phyloP scores from a whole-genome alignment of 2,888 invertebrate species.

The Xylota segnis region DNA sequence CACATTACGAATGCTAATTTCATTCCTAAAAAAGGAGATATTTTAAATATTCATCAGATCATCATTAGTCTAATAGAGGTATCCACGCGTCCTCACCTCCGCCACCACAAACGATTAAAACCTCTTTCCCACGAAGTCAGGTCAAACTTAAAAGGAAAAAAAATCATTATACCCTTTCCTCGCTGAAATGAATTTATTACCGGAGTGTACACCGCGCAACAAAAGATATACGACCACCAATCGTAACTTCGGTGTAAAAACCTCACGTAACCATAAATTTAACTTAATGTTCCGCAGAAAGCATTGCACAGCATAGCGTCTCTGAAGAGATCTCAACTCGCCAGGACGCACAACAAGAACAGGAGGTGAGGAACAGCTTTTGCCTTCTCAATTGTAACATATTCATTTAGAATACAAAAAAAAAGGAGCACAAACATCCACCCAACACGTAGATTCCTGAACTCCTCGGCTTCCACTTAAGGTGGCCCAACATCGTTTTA shows the following conservation, averaged over 20 bases:
- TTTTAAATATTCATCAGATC: not conserved
- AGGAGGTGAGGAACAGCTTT: slow-evolving; percentile 39
- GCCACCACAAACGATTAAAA: slow-evolving; percentile 39
- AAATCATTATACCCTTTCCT: slow-evolving; percentile 39
- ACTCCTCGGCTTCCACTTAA: slow-evolving; percentile 24
- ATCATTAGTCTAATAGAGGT: not conserved
- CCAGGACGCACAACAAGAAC: slow-evolving; percentile 14
- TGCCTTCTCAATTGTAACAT: slow-evolving; percentile 69
- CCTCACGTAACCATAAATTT: slow-evolving; percentile 69
- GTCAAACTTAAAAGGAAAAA: slow-evolving; percentile 47
- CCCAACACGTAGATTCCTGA: slow-evolving; percentile 31
- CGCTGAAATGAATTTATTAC: slow-evolving; percentile 56
- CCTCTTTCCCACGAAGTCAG: slow-evolving; percentile 47
- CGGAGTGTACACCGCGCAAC: slow-evolving; percentile 15
- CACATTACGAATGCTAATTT: too few species aligned
- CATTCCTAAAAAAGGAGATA: not conserved
- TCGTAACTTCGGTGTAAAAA: slow-evolving; percentile 30
- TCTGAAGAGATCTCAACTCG: slow-evolving; percentile 40
- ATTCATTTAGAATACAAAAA: slow-evolving; percentile 50
- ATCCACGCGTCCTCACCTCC: not conserved
- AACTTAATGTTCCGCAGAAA: slow-evolving; percentile 67
- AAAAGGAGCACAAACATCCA: slow-evolving; percentile 38
- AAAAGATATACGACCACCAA: slow-evolving; percentile 48
- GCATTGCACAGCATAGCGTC: slow-evolving; percentile 20
- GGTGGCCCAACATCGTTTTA: slow-evolving; percentile 42